Percentiles rank a stretch among this genome's conserved stretches.
These are phyloP conservation scores for Laticauda laticaudata DNA, from an alignment of 2,113 vertebrate species.

Conservation along the genomic window DNA sequence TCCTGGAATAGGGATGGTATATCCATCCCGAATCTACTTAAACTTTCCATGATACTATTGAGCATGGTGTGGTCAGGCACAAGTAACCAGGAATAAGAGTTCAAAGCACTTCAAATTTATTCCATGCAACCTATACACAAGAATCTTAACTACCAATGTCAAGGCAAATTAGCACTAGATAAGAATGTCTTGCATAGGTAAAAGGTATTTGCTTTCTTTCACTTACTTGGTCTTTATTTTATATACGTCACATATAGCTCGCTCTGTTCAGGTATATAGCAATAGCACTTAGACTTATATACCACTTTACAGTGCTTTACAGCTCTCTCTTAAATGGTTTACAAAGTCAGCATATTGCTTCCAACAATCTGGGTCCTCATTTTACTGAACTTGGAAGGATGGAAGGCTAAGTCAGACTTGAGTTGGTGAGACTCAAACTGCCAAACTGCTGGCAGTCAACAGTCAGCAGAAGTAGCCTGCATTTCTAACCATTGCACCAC, in stretches of 20 bases:
- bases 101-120: not conserved
- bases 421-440: no score
- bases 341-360: no score
- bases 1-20: not conserved
- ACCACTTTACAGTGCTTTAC: no score
- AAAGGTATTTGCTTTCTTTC: not conserved
- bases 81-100: not conserved
- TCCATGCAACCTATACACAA: not conserved
- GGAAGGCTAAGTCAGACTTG: no score
- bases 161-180: not conserved
- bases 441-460: no score
- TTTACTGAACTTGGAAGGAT: no score
- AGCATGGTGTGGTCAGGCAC: not conserved
- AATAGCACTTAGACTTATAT: no score
- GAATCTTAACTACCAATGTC: no score
- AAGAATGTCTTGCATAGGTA: not conserved
- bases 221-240: conserved; percentile 51
- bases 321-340: no score
- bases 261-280: conserved; percentile 48
- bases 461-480: no score
- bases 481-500: no score
- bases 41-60: not conserved
- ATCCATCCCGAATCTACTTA: not conserved
- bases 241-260: conserved; percentile 50
- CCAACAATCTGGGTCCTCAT: no score